phyloP scores from a whole-genome alignment of 1,140 invertebrate species.

The Drosophila ogumai region DNA sequence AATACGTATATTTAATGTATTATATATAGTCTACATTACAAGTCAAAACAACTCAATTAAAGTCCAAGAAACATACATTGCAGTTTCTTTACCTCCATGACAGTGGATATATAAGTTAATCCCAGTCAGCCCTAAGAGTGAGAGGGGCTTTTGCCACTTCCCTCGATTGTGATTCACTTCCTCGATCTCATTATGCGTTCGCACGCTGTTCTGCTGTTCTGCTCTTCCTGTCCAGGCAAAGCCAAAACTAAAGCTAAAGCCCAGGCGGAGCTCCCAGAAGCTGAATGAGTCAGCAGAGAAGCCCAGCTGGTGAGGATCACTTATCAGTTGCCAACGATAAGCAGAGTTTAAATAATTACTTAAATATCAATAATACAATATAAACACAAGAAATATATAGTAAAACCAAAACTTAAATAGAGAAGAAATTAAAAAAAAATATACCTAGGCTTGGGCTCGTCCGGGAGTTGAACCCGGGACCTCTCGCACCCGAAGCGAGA shows the following conservation, averaged over 20 bases:
- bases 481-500: conserved; percentile 91
- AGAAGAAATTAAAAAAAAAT: neutral
- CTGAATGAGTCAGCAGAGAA: neutral
- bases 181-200: conserved; percentile 42
- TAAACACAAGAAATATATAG: too few species aligned
- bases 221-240: conserved; percentile 26
- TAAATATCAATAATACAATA: neutral
- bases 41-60: neutral
- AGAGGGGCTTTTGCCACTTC: conserved; percentile 16
- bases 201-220: conserved; percentile 48
- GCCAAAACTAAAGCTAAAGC: neutral
- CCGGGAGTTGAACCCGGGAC: conserved; percentile 88
- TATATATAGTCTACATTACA: neutral
- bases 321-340: conserved; percentile 15
- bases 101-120: neutral
- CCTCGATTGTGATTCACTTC: conserved; percentile 37
- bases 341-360: too few species aligned
- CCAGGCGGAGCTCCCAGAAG: neutral
- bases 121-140: conserved; percentile 9
- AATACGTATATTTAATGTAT: too few species aligned
- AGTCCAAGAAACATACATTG: neutral
- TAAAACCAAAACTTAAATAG: neutral
- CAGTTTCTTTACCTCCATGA: neutral
- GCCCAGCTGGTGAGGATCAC: neutral
- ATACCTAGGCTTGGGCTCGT: conserved; percentile 87